Percentiles rank a stretch among this genome's conserved stretches.
phyloP scores from a whole-genome alignment of 2,888 invertebrate genomes.

The Spisula solida region DNA sequence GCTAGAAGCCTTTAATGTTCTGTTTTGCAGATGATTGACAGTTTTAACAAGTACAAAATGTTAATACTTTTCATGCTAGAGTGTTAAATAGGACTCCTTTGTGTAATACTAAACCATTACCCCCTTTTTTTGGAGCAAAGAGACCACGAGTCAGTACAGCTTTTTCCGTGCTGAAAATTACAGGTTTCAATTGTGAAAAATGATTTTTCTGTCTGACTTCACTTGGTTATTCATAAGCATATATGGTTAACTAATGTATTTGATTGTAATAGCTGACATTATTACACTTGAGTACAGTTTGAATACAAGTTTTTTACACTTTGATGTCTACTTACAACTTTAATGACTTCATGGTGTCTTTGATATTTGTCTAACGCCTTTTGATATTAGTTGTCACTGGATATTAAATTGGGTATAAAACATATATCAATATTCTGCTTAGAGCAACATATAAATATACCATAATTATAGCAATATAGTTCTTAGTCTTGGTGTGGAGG shows the following conservation, averaged over 20 bases:
- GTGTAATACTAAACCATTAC: neutral
- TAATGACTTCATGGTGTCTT: constrained; percentile 16
- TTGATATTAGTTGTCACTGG: neutral
- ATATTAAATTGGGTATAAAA: constrained; percentile 19
- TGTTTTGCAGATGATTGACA: too few relatives aligned
- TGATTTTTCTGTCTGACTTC: constrained; percentile 2
- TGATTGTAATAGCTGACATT: constrained; percentile 21
- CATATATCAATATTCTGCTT: neutral
- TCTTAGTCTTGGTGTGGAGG: neutral
- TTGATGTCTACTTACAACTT: constrained; percentile 3
- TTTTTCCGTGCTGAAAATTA: neutral
- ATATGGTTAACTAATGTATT: neutral
- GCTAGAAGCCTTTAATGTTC: too few relatives aligned
- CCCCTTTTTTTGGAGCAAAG: neutral
- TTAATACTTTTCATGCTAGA: neutral
- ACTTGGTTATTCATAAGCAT: neutral
- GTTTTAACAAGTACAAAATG: too few relatives aligned
- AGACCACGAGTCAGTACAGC: neutral
- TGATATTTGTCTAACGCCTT: neutral
- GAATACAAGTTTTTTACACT: constrained; percentile 27
- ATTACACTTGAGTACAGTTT: constrained; percentile 35
- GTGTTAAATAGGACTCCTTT: neutral
- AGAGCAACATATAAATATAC: neutral
- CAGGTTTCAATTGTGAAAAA: neutral
- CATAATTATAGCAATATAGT: neutral